Evolutionary conservation across 2,888 invertebrate genomes (phyloP), one percentile per base, ranked within the genome.

Genomic region (Hybos culiciformis): DNA sequence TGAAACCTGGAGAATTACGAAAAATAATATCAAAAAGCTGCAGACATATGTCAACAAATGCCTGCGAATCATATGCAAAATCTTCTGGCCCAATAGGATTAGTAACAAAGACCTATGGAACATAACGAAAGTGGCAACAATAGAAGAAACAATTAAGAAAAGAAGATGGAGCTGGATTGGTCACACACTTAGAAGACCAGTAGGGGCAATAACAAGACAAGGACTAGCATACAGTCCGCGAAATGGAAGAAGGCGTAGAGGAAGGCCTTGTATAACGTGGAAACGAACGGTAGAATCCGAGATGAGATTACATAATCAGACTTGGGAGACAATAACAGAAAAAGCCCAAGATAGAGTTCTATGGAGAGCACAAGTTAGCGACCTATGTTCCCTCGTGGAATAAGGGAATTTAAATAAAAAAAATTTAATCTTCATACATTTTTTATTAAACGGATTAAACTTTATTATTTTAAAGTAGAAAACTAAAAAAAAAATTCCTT

Each of bases 361-460:
- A 4, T 26, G 26, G 26, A 9, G 26, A 12, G 26, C 4, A 26
- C 12, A 3, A 12, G 26, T 26, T 26, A 26, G 26, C 26, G 7
- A 4, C 7, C 26, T 26, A 26, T 26, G 26, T 26, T 7, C 26
- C 26, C 7, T 12, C 26, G 7, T 5, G 26, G 26, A 26, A 26
- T 26, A 26, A 26, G 26, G 12, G 7, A 26, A 12, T 29, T 43
- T 41, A 36, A 31, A 45, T 19, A 20, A 15, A n/a, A 20, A 29
- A 1, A 34, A 21, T 11, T 2, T 43, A 43, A 23, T 39, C 6
- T 32, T 31, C 33, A 39, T 11, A n/a, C n/a, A n/a, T n/a, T n/a
- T n/a, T n/a, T n/a, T n/a, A n/a, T n/a, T n/a, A n/a, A n/a, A n/a
- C n/a, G n/a, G n/a, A n/a, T n/a, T n/a, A n/a, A n/a, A n/a, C n/a